phyloP scores from a whole-genome alignment of 2,797 vertebrate genomes.

The Melanogrammus aeglefinus region DNA sequence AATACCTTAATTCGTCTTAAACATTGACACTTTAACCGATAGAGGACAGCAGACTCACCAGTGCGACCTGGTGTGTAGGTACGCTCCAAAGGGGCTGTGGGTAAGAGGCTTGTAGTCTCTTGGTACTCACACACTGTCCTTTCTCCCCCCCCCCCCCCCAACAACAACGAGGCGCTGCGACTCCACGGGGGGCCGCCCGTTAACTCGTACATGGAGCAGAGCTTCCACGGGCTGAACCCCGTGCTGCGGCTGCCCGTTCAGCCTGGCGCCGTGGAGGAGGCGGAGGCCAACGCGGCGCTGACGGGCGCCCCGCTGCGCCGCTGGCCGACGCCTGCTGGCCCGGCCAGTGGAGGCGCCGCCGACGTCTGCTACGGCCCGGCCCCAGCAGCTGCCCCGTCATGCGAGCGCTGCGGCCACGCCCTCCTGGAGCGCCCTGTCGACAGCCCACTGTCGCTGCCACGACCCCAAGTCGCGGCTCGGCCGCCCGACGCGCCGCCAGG shows the following conservation, averaged over 20 bases:
- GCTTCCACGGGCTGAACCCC: slow-evolving; percentile 92
- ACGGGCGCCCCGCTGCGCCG: slow-evolving; percentile 77
- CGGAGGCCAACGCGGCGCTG: slow-evolving; percentile 79
- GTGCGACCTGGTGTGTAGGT: neutral
- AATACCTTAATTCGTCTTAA: neutral
- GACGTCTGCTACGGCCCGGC: slow-evolving; percentile 81
- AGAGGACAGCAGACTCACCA: neutral
- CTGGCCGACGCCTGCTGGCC: slow-evolving; percentile 87
- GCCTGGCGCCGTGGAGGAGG: slow-evolving; percentile 84
- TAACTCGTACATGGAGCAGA: slow-evolving; percentile 97
- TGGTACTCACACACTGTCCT: neutral
- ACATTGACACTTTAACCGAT: neutral
- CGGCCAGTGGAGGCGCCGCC: slow-evolving; percentile 81
- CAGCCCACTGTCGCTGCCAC: too few relatives aligned
- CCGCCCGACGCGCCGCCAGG: slow-evolving; percentile 80
- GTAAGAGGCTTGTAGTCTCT: neutral
- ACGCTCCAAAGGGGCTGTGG: neutral
- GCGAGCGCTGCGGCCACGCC: slow-evolving; percentile 82
- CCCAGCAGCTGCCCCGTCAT: slow-evolving; percentile 83
- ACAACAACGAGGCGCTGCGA: slow-evolving; percentile 79
- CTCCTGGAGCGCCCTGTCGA: slow-evolving; percentile 90
- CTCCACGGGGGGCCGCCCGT: slow-evolving; percentile 83
- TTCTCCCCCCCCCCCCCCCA: neutral
- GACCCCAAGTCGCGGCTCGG: slow-evolving; percentile 90
- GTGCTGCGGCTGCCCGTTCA: slow-evolving; percentile 88